Conservation (phyloP, 1,140 invertebrate genomes). For the Stratiolaelaps scimitus region DNA sequence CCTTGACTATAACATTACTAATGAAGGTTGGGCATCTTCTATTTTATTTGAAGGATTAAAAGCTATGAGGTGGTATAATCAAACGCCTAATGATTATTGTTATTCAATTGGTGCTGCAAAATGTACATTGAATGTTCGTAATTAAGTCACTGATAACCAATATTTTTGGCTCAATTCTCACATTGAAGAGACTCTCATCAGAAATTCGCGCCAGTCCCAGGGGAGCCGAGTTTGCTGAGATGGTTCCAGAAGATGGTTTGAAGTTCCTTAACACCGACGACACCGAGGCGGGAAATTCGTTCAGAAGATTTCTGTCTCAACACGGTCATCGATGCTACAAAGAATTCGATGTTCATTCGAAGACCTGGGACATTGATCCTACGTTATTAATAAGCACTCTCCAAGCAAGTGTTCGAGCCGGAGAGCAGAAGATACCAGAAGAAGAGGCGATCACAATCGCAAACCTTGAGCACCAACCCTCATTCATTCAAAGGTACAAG, state of each 20-base stretch:
- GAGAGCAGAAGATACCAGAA: conserved; percentile 29
- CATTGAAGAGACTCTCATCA: background rate
- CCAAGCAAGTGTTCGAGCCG: conserved; percentile 45
- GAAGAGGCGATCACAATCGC: conserved; percentile 27
- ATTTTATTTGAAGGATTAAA: too few species aligned
- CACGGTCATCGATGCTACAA: conserved; percentile 60
- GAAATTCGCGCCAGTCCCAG: background rate
- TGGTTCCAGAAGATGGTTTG: background rate
- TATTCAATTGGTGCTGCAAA: too few species aligned
- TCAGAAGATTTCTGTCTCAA: conserved; percentile 50
- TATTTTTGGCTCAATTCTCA: too few species aligned
- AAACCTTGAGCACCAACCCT: conserved; percentile 9
- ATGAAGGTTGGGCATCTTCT: too few species aligned
- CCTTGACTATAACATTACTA: too few species aligned
- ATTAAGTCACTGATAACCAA: too few species aligned
- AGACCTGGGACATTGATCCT: conserved; percentile 54
- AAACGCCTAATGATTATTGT: too few species aligned
- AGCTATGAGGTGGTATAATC: too few species aligned
- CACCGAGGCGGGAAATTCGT: conserved; percentile 42
- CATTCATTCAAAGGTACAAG: too few species aligned
- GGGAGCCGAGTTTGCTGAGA: background rate
- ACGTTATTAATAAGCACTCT: conserved; percentile 50
- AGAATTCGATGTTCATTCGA: conserved; percentile 56
- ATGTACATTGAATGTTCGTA: too few species aligned
- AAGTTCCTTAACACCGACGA: background rate